Evolutionary conservation across 1,140 invertebrate genomes (phyloP).

Genomic region (Antheraea mylitta): DNA sequence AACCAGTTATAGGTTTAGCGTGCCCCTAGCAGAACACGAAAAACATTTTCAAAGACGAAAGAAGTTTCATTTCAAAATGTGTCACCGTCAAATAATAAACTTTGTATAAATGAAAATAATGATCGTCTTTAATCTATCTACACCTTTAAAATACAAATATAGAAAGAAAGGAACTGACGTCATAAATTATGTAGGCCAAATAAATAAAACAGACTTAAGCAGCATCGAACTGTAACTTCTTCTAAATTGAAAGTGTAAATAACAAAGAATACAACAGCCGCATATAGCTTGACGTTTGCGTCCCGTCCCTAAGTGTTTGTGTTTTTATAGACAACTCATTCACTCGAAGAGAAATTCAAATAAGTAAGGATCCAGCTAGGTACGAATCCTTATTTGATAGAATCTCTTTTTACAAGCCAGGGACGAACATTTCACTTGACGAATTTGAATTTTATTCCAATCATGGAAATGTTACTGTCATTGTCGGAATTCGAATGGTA

Average conservation of each 20-base stretch:
- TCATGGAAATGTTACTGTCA: constrained; percentile 30
- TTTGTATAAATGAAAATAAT: too few species aligned
- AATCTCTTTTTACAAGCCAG: constrained; percentile 49
- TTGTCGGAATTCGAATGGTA: neutral
- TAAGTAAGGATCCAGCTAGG: constrained; percentile 41
- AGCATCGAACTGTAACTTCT: neutral
- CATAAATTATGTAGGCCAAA: neutral
- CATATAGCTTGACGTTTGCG: neutral
- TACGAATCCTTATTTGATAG: constrained; percentile 60
- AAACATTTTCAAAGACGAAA: too few species aligned
- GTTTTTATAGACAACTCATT: constrained; percentile 35
- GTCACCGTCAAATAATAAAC: too few species aligned
- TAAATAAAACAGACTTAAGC: neutral
- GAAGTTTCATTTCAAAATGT: too few species aligned
- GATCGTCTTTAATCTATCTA: too few species aligned
- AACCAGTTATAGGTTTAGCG: too few species aligned
- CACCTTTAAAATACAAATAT: too few species aligned
- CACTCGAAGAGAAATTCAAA: constrained; percentile 41
- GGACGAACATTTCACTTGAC: constrained; percentile 36
- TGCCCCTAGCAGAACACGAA: too few species aligned
- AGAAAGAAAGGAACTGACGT: too few species aligned
- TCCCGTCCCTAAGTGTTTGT: neutral
- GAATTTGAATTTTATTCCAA: constrained; percentile 67
- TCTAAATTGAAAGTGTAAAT: neutral
- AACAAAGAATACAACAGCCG: neutral